Conservation (phyloP, 2,888 invertebrate genomes). For the Papilio gigon region DNA sequence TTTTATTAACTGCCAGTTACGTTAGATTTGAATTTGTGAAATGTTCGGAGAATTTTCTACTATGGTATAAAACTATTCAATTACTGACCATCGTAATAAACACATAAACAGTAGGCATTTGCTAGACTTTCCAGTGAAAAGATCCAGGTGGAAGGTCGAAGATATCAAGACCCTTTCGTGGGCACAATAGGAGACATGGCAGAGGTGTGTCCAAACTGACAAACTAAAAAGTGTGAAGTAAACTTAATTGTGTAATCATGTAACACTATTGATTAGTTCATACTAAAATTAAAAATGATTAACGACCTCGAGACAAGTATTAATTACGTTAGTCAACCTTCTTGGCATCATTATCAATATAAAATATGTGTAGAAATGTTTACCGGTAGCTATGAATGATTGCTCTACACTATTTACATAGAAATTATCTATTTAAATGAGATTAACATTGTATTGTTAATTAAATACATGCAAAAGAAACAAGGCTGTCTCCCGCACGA, state of each 20-base stretch:
- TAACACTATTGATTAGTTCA: not conserved
- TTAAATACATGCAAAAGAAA: conserved; percentile 47
- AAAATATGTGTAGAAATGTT: conserved; percentile 42
- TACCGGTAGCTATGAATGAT: conserved; percentile 48
- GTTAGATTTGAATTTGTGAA: conserved; percentile 11
- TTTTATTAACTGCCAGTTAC: conserved; percentile 23
- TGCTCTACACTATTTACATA: conserved; percentile 48
- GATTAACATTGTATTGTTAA: conserved; percentile 50
- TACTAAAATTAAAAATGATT: conserved; percentile 1
- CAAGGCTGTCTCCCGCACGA: conserved; percentile 57
- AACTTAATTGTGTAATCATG: too few species aligned
- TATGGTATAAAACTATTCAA: not conserved
- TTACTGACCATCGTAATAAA: not conserved
- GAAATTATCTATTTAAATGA: conserved; percentile 50
- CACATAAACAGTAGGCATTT: too few species aligned
- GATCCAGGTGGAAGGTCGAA: too few species aligned
- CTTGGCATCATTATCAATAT: conserved; percentile 28
- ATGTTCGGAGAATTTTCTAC: conserved; percentile 5
- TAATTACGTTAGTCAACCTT: conserved; percentile 20
- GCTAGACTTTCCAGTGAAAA: too few species aligned
- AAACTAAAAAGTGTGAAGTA: too few species aligned
- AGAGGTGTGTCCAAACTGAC: too few species aligned
- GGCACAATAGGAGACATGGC: too few species aligned
- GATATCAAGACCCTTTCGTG: too few species aligned
- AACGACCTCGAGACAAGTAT: conserved; percentile 26